Conservation (phyloP, 2,113 vertebrate species). For the Stegostoma tigrinum region DNA sequence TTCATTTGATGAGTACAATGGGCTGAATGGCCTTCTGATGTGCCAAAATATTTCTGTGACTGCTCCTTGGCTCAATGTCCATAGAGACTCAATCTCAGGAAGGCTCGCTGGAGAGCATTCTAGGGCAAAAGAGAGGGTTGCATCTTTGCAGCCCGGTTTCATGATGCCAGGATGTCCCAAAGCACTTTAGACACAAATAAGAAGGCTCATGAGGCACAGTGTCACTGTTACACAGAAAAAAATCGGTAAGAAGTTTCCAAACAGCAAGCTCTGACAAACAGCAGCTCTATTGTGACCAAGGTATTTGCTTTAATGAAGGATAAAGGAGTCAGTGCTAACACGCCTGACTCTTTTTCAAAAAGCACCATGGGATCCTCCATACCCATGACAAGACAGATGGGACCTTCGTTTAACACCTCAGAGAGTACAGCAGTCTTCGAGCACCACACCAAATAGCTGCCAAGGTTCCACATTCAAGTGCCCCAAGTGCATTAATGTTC, state of each 20-base stretch:
- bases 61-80: background rate
- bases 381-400: background rate
- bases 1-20: no score
- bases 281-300: background rate
- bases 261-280: background rate
- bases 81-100: background rate
- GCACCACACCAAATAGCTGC: background rate
- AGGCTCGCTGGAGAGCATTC: background rate
- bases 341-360: background rate
- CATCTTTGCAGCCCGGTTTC: background rate
- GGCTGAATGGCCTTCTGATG: no score
- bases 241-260: background rate
- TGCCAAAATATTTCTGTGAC: no score
- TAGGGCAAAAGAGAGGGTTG: background rate
- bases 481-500: background rate
- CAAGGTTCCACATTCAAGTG: background rate
- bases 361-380: background rate
- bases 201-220: background rate
- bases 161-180: background rate
- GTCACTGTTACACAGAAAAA: no score
- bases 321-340: background rate
- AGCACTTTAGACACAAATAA: background rate
- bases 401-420: background rate
- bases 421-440: background rate
- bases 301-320: background rate